Percentiles rank a stretch among this genome's conserved stretches.
Evolutionary conservation across 2,113 vertebrate species (phyloP).

Genomic region (Isichthys henryi): DNA sequence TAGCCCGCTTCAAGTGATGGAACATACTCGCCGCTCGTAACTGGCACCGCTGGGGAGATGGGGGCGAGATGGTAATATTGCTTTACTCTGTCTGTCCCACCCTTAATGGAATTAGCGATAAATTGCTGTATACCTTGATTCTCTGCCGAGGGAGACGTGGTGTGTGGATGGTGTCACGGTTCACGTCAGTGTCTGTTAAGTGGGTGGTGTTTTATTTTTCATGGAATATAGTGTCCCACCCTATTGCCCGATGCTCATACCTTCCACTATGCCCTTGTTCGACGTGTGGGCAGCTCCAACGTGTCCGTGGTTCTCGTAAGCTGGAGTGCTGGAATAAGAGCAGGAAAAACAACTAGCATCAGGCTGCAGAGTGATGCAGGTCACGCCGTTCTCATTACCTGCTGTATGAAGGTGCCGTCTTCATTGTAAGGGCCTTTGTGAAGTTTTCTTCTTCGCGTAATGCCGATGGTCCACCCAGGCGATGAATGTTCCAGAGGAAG

Average conservation of each 20-base stretch:
- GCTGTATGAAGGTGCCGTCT: conserved; percentile 54
- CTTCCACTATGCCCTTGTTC: neutral
- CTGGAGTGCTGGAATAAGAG: neutral
- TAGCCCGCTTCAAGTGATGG: conserved; percentile 31
- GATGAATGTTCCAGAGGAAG: conserved; percentile 50
- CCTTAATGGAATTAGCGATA: conserved; percentile 41
- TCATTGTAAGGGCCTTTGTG: conserved; percentile 58
- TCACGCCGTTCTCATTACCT: conserved; percentile 60
- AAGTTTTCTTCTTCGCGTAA: conserved; percentile 57
- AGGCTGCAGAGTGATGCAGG: conserved; percentile 55
- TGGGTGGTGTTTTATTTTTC: conserved; percentile 4
- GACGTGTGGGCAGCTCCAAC: neutral
- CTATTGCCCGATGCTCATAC: neutral
- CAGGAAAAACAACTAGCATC: conserved; percentile 21
- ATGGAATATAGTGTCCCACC: neutral
- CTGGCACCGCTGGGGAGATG: conserved; percentile 33
- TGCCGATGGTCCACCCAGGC: conserved; percentile 61
- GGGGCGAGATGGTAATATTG: conserved; percentile 35
- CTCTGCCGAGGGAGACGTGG: neutral
- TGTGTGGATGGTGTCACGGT: neutral
- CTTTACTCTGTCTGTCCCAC: conserved; percentile 40
- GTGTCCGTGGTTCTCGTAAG: neutral
- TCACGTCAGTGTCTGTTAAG: neutral
- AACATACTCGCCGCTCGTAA: conserved; percentile 34
- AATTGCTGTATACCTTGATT: conserved; percentile 39